These are phyloP conservation scores for Takifugu bimaculatus DNA, from an alignment of 2,113 vertebrate species.

Conservation along the genomic window DNA sequence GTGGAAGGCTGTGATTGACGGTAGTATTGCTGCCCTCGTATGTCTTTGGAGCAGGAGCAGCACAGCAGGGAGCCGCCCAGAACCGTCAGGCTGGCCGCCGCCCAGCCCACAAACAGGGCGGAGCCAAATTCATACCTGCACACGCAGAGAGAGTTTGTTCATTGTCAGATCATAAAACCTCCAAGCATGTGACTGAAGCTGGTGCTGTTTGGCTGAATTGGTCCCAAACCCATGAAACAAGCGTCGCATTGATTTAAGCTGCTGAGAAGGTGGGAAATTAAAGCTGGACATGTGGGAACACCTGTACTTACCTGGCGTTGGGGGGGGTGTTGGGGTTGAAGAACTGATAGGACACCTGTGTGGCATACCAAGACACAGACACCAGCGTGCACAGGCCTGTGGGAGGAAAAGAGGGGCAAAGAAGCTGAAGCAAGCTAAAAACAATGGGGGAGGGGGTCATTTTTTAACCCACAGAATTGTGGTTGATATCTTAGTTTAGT, in stretches of 20 bases:
- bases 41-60: conserved; percentile 87
- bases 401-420: background rate
- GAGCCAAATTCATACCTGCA: conserved; percentile 93
- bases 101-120: conserved; percentile 92
- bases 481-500: conserved; percentile 36
- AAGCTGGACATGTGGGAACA: background rate
- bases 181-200: too few relatives aligned
- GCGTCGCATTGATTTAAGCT: too few relatives aligned
- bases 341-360: conserved; percentile 91
- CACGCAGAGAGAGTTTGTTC: background rate
- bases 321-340: conserved; percentile 89
- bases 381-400: conserved; percentile 88
- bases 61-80: conserved; percentile 91
- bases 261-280: background rate
- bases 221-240: too few relatives aligned
- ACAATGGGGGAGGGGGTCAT: too few relatives aligned
- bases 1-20: conserved; percentile 83
- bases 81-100: conserved; percentile 83
- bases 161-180: background rate
- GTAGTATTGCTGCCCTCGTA: conserved; percentile 84
- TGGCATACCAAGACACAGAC: conserved; percentile 92
- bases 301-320: conserved; percentile 83
- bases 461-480: conserved; percentile 6
- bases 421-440: too few relatives aligned
- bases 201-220: too few relatives aligned